Percentiles rank a stretch among this genome's conserved stretches.
Conservation (phyloP, 64 coral and sea anemone genomes). For the Trachythela sp. region DNA sequence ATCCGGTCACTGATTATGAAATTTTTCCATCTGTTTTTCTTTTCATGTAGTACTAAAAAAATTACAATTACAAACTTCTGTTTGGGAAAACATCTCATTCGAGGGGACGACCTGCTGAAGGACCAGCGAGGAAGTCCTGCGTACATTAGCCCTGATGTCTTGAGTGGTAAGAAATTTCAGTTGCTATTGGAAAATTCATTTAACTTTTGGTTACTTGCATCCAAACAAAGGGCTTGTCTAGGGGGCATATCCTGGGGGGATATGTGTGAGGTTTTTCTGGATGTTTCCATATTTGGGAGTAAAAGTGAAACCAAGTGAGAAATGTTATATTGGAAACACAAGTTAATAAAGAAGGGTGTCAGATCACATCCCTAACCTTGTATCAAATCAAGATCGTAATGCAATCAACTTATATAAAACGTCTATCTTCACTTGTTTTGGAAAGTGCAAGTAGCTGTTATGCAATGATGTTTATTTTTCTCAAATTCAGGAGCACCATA, state of each 20-base stretch:
- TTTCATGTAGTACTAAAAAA: conserved; percentile 67
- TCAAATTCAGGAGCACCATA: conserved; percentile 78
- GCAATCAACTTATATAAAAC: too few species aligned
- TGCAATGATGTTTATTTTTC: background rate
- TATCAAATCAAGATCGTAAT: too few species aligned
- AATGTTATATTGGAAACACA: too few species aligned
- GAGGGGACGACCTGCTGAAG: conserved; percentile 91
- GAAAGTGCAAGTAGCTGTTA: background rate
- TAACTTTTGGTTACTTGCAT: too few species aligned
- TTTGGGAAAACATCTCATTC: conserved; percentile 91
- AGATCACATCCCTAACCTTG: too few species aligned
- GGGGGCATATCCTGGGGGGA: too few species aligned
- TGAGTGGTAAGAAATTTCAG: conserved; percentile 66
- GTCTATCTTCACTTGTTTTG: background rate
- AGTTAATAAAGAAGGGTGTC: too few species aligned
- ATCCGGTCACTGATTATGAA: background rate
- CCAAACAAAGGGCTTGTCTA: too few species aligned
- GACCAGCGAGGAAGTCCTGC: conserved; percentile 95
- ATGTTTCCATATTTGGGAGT: too few species aligned
- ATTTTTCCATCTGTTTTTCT: background rate
- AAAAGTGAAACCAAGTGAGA: too few species aligned
- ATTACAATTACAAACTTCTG: conserved; percentile 99
- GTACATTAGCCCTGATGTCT: conserved; percentile 95
- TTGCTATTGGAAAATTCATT: too few species aligned
- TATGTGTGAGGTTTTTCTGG: too few species aligned